Conservation (phyloP, 2,797 vertebrate genomes). For the Smutsia temminckii region DNA sequence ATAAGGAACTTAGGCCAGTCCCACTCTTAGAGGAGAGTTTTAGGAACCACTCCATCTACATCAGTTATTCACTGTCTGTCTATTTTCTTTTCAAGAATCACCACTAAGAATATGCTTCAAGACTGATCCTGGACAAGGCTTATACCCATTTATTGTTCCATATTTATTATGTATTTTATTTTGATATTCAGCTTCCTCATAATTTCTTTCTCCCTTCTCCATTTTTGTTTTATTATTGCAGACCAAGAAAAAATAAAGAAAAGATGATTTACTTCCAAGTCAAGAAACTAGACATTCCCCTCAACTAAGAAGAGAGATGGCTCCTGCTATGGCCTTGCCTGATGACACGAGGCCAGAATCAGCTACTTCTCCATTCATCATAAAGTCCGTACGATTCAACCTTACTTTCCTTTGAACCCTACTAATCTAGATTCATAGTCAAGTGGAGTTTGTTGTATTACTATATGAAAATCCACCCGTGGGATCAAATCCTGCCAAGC, state of each 20-base stretch:
- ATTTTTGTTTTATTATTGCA: conserved; percentile 65
- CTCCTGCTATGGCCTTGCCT: rapidly evolving
- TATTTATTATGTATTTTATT: neutral
- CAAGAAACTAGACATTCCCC: conserved; percentile 53
- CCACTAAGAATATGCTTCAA: neutral
- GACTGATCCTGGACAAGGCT: neutral
- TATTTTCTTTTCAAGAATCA: neutral
- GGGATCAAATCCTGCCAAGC: too few species aligned
- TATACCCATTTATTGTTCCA: neutral
- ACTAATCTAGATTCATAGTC: neutral
- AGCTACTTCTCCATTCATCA: neutral
- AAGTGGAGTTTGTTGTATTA: too few species aligned
- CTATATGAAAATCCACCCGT: neutral
- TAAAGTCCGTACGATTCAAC: neutral
- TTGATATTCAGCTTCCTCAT: neutral
- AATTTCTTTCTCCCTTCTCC: neutral
- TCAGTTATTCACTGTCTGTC: neutral
- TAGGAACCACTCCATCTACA: neutral
- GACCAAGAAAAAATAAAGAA: conserved; percentile 76
- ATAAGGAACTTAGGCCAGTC: neutral
- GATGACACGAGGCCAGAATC: neutral
- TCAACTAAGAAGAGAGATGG: neutral
- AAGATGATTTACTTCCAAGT: conserved; percentile 77
- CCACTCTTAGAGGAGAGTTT: neutral
- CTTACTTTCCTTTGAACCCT: neutral